Conservation (phyloP, 2,113 vertebrate genomes). For the Cottus gobio region DNA sequence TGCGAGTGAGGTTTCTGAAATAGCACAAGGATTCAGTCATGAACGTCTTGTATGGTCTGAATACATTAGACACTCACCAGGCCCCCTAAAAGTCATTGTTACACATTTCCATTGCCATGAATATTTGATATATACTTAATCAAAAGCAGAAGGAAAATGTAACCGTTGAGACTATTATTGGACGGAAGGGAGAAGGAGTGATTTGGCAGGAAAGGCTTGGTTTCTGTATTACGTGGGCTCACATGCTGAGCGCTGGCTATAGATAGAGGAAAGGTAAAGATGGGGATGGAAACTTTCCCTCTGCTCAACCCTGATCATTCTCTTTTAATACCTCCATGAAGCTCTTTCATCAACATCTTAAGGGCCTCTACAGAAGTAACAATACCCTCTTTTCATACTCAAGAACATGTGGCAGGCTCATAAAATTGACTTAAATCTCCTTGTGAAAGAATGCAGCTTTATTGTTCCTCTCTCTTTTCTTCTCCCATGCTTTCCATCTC, state of each 20-base stretch:
- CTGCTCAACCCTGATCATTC: slow-evolving; percentile 46
- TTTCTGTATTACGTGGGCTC: slow-evolving; percentile 40
- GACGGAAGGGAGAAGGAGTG: slow-evolving; percentile 28
- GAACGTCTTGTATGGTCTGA: slow-evolving; percentile 65
- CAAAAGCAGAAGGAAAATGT: slow-evolving; percentile 64
- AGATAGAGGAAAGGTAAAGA: slow-evolving; percentile 52
- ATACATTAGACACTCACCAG: slow-evolving; percentile 68
- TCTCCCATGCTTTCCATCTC: slow-evolving; percentile 42
- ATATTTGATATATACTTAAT: slow-evolving; percentile 76
- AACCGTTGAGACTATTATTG: slow-evolving; percentile 54
- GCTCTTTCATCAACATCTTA: slow-evolving; percentile 83
- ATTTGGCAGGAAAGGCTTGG: slow-evolving; percentile 40
- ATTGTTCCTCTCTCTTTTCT: slow-evolving; percentile 59
- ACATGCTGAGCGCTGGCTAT: slow-evolving; percentile 26
- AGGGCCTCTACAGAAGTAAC: slow-evolving; percentile 79
- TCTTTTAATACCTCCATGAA: slow-evolving; percentile 81
- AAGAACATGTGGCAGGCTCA: slow-evolving; percentile 72
- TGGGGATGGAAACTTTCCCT: slow-evolving; percentile 45
- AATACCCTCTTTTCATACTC: slow-evolving; percentile 78
- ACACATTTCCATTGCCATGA: slow-evolving; percentile 72
- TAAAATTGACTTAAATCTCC: slow-evolving; percentile 73
- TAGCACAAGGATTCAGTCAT: slow-evolving; percentile 74
- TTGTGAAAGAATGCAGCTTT: slow-evolving; percentile 56
- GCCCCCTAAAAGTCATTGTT: slow-evolving; percentile 70
- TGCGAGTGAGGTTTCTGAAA: slow-evolving; percentile 75